Base-by-base conservation (phyloP, 2,797 vertebrate species). In the Phalanger gymnotis region DNA sequence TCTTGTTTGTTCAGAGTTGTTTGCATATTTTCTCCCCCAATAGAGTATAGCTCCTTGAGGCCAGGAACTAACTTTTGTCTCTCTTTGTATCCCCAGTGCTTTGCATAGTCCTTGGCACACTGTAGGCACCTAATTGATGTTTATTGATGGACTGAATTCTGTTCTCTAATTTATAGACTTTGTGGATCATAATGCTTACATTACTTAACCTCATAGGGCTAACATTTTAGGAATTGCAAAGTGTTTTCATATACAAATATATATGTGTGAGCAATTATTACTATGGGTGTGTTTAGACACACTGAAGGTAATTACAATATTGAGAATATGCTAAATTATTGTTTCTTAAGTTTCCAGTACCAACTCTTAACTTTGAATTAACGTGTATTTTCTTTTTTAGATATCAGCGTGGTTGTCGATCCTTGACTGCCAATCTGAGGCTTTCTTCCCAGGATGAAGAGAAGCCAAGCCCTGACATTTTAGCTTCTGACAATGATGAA, bases 331-430 rank as follows among this genome's bases (percentile, higher is more conserved):
- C 47, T 81, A 25, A 81, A 27, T 81, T 25, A 81, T 81, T 81
- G 9, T 81, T 81, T 47, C 73, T 81, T 2, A 47, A 47, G 40
- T 47, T 81, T 22, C 5, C 22, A 81, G 19, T 47, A 27, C 6
- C 47, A 81, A 81, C 22, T 81, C 73, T 40, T 40, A 47, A 81
- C 73, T 81, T 81, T 81, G 66, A 47, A 22, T n/a, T 47, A 66
- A 81, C 47, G 5, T 81, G 47, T 81, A 47, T 97, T 96, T 92
- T 19, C 52, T 93, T 81, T n/a, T 90, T 52, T 98, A 99, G 99
- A 97, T 99, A 99, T 97, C 99, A 99, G 97, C 99, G 99, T 95
- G 99, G 99, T 93, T 99, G 96, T 97, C 99, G 99, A 0, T 99
- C 99, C 53, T 98, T 99, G 47, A 98, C 99, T 92, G 99, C 99